A percentile compares a stretch with the other conserved stretches of the same genome.
phyloP scores from a whole-genome alignment of 1,140 invertebrate species.

The Magallana angulata region DNA sequence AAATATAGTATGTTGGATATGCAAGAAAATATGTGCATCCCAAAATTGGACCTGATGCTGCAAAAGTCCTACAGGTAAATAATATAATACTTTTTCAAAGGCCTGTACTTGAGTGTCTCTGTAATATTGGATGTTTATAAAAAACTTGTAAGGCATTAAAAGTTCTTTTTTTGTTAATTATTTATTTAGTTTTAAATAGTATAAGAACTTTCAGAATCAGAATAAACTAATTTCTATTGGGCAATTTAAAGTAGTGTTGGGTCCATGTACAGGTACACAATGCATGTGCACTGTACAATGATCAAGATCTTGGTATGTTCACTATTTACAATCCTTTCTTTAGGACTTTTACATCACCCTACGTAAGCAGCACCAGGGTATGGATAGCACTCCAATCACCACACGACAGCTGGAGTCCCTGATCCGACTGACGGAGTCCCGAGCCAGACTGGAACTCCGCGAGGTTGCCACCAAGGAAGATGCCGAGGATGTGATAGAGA shows the following conservation, averaged over 20 bases:
- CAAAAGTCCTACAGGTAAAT: constrained; percentile 82
- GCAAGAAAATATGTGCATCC: constrained; percentile 93
- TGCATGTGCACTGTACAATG: too few relatives aligned
- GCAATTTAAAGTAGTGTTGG: too few relatives aligned
- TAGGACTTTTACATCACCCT: constrained; percentile 91
- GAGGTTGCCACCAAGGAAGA: constrained; percentile 89
- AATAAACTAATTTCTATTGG: too few relatives aligned
- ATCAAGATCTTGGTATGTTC: not conserved
- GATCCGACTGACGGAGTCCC: constrained; percentile 91
- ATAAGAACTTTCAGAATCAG: too few relatives aligned
- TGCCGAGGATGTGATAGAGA: constrained; percentile 91
- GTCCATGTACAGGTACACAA: too few relatives aligned
- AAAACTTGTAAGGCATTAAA: too few relatives aligned
- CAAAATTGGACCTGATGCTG: constrained; percentile 86
- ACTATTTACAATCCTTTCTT: not conserved
- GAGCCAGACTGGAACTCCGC: constrained; percentile 91
- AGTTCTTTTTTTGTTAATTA: too few relatives aligned
- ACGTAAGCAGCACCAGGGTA: constrained; percentile 84
- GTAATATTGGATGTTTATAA: too few relatives aligned
- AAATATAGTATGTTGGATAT: constrained; percentile 90
- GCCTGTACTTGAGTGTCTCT: too few relatives aligned
- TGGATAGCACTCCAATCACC: constrained; percentile 87
- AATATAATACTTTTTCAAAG: not conserved
- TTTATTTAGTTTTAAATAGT: too few relatives aligned
- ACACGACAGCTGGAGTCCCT: constrained; percentile 91